phyloP scores from a whole-genome alignment of 2,797 vertebrate species.

The Passerculus sandwichensis region DNA sequence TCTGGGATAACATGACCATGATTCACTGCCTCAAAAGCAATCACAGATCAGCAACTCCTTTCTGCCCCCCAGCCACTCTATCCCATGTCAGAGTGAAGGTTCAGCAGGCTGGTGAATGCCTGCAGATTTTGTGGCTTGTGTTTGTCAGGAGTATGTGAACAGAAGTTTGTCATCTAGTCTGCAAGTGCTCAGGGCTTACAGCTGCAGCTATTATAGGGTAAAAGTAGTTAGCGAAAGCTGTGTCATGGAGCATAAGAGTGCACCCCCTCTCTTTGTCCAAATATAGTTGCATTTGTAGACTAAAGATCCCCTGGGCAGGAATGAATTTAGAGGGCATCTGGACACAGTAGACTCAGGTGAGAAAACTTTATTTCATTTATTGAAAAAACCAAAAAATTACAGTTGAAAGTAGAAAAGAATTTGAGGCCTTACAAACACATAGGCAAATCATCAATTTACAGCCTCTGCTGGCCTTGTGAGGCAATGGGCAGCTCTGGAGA shows the following conservation, averaged over 20 bases:
- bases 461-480: not conserved
- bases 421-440: not conserved
- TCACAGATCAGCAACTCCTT: conserved; percentile 29
- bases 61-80: conserved; percentile 22
- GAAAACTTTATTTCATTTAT: not conserved
- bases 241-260: not conserved
- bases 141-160: conserved; percentile 45
- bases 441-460: not conserved
- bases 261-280: not conserved
- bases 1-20: not conserved
- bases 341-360: not conserved
- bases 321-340: fast-evolving
- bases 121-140: conserved; percentile 45
- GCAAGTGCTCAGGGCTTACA: not conserved
- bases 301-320: not conserved
- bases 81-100: conserved; percentile 42
- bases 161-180: conserved; percentile 18
- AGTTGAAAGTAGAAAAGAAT: not conserved
- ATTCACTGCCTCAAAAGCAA: conserved; percentile 60
- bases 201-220: not conserved
- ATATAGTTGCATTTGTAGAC: not conserved
- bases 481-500: fast-evolving
- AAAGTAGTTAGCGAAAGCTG: not conserved
- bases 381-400: not conserved
- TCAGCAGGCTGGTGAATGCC: conserved; percentile 27